Conservation (phyloP, 37 sponge, comb jelly and placozoan genomes). For the Chondrilla cf. caribensis region DNA sequence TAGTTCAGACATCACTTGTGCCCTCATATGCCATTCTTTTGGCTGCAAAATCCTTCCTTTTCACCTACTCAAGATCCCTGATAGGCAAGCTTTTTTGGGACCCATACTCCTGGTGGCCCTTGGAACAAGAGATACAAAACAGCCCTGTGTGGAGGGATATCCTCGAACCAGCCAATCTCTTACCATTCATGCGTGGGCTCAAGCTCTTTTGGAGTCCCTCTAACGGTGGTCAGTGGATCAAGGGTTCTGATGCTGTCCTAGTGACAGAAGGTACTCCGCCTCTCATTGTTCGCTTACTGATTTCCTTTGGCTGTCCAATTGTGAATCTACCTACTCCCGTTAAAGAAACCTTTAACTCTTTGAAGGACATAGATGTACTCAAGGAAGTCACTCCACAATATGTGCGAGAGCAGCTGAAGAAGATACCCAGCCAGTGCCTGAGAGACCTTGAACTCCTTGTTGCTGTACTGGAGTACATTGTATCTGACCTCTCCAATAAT, state of each 20-base stretch:
- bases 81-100: slow-evolving; percentile 17
- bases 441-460: not conserved
- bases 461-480: slow-evolving; percentile 32
- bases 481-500: not conserved
- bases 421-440: not conserved
- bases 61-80: slow-evolving; percentile 21
- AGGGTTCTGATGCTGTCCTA: slow-evolving; percentile 26
- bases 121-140: slow-evolving; percentile 27
- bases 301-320: slow-evolving; percentile 4
- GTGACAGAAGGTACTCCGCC: slow-evolving; percentile 17
- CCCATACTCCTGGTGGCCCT: slow-evolving; percentile 59
- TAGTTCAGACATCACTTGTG: slow-evolving; percentile 31
- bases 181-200: not conserved
- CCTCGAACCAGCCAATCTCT: slow-evolving; percentile 7
- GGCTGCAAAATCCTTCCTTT: slow-evolving; percentile 16
- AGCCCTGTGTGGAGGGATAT: slow-evolving; percentile 24
- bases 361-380: not conserved
- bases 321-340: slow-evolving; percentile 34
- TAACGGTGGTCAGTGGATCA: slow-evolving; percentile 50
- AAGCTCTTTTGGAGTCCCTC: slow-evolving; percentile 42
- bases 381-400: not conserved
- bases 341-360: not conserved
- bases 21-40: slow-evolving; percentile 58
- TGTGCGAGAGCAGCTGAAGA: slow-evolving; percentile 24
- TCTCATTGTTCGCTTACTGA: slow-evolving; percentile 14